A percentile compares a stretch with the other conserved stretches of the same genome.
Conservation (phyloP, 2,888 invertebrate genomes). For the Pterostichus madidus region DNA sequence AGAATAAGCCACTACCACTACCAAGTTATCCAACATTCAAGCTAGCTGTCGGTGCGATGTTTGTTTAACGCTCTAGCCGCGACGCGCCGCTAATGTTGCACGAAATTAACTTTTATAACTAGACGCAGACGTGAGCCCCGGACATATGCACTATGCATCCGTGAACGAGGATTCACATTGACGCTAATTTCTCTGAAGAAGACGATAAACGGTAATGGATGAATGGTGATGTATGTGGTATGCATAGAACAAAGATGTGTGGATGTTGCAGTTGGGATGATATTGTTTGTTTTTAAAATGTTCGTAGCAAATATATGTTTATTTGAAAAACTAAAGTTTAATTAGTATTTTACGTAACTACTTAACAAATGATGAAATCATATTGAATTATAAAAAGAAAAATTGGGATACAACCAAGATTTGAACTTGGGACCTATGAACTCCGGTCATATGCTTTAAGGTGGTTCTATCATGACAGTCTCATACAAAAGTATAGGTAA, state of each 20-base stretch:
- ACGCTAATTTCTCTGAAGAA: background rate
- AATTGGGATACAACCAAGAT: too few species aligned
- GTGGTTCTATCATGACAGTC: too few species aligned
- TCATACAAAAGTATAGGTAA: too few species aligned
- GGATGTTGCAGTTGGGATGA: too few species aligned
- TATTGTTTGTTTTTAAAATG: too few species aligned
- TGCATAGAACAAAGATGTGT: background rate
- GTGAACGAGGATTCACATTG: background rate
- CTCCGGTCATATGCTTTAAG: too few species aligned
- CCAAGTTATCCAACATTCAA: background rate
- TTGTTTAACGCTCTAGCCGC: slow-evolving; percentile 42
- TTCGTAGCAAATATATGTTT: too few species aligned
- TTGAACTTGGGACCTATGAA: too few species aligned
- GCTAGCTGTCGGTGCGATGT: slow-evolving; percentile 32
- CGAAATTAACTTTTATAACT: slow-evolving; percentile 65
- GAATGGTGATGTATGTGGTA: background rate
- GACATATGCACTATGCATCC: slow-evolving; percentile 14
- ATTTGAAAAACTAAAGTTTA: too few species aligned
- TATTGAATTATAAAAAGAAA: too few species aligned
- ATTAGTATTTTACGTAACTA: too few species aligned
- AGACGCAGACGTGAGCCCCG: slow-evolving; percentile 45
- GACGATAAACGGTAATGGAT: background rate
- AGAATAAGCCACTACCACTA: slow-evolving; percentile 46
- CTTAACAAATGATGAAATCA: too few species aligned
- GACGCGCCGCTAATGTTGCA: slow-evolving; percentile 63